A percentile compares a stretch with the other conserved stretches of the same genome.
Evolutionary conservation across 2,113 vertebrate species (phyloP).

Genomic region (Macroglossus sobrinus): DNA sequence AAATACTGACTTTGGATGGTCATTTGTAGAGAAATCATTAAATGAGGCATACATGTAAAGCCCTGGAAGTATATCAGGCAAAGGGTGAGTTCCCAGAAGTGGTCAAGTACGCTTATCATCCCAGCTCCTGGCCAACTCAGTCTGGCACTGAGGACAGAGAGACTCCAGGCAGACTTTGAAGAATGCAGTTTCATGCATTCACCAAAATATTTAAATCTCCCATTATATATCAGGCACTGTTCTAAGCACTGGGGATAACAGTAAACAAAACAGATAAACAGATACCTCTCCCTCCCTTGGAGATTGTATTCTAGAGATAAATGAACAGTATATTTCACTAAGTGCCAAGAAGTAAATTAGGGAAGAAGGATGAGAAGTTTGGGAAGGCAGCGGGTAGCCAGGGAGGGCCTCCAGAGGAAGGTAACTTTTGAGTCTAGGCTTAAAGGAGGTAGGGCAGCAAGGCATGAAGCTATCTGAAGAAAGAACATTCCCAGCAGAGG

Average conservation of each 20-base stretch:
- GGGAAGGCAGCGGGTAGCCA: background rate
- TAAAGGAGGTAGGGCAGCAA: background rate
- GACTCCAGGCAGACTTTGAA: slow-evolving; percentile 4
- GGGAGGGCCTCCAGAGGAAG: background rate
- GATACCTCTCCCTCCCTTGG: background rate
- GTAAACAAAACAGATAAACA: background rate
- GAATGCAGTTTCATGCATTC: background rate
- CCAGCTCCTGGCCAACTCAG: background rate
- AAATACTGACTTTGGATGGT: background rate
- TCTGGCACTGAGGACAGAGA: background rate
- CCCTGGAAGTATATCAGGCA: background rate
- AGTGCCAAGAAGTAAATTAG: background rate
- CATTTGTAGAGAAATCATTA: background rate
- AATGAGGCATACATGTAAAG: background rate
- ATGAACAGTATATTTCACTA: background rate
- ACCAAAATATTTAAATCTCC: background rate
- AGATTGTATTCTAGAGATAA: background rate
- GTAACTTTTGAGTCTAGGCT: background rate
- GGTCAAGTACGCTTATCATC: background rate
- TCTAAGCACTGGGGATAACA: background rate
- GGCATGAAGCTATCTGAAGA: background rate
- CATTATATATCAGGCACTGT: background rate
- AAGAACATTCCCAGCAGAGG: slow-evolving; percentile 6
- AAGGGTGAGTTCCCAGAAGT: background rate
- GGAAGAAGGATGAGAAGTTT: background rate